Conservation (phyloP, 2,888 invertebrate species). For the Platerodrilus igneus region DNA sequence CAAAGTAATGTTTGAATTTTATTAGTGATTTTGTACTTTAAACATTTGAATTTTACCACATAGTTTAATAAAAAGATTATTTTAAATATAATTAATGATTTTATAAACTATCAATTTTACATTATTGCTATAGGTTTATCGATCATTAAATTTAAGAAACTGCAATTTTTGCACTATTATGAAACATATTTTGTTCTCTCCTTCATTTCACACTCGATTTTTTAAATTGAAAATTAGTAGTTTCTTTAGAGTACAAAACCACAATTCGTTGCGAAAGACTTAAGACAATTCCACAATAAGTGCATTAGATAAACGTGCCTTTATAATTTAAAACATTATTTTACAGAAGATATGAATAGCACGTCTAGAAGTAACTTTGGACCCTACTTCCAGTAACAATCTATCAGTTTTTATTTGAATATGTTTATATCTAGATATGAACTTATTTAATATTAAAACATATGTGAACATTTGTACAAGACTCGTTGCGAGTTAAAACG, state of each 20-base stretch:
- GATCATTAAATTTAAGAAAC: not conserved
- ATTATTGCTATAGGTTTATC: too few relatives aligned
- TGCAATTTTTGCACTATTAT: slow-evolving; percentile 1
- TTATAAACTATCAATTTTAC: too few relatives aligned
- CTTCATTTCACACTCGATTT: not conserved
- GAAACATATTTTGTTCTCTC: not conserved
- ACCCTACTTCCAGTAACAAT: slow-evolving; percentile 22
- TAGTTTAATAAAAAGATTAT: not conserved
- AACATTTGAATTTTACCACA: not conserved
- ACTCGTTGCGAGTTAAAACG: slow-evolving; percentile 21
- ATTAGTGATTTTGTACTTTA: slow-evolving; percentile 5
- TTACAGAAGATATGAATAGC: slow-evolving; percentile 3
- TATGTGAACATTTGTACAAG: slow-evolving; percentile 17
- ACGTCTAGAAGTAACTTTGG: slow-evolving; percentile 16
- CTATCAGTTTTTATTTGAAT: slow-evolving; percentile 7
- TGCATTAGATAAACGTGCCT: slow-evolving; percentile 6
- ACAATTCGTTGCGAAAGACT: slow-evolving; percentile 16
- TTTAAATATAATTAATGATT: not conserved
- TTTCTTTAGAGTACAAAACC: slow-evolving; percentile 9
- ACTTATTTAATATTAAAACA: slow-evolving; percentile 10
- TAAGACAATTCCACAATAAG: slow-evolving; percentile 12
- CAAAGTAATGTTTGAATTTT: slow-evolving; percentile 11
- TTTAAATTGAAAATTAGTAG: not conserved
- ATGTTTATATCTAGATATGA: slow-evolving; percentile 4
- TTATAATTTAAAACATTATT: slow-evolving; percentile 3